Evolutionary conservation across 1,140 invertebrate genomes (phyloP), one percentile per base, ranked within the genome.

Genomic region (Neodiprion fabricii): DNA sequence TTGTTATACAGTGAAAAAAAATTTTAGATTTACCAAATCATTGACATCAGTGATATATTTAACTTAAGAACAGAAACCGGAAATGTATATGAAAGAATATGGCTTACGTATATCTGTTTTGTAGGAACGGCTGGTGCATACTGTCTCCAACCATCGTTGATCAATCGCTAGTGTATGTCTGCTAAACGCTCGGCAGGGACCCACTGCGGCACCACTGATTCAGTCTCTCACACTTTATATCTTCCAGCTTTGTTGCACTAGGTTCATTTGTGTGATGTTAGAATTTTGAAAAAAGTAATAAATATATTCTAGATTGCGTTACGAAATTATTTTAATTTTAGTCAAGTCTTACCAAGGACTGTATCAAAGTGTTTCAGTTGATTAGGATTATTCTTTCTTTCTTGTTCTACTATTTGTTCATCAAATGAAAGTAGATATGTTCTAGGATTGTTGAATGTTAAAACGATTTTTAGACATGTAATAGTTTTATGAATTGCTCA

Each of bases 91-190:
- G 40, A 23, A 69, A 12, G 67, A 47, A 23, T 69, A 47, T 69
- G 67, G 67, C 67, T 69, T 69, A 69, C 23, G 67, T 69, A 11
- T 69, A 47, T 69, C 67, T 69, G 67, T 69, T 69, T 69, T 69
- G 40, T 69, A 69, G 67, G 67, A 69, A 69, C 23, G 17, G 67
- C 67, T 47, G 67, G 67, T 69, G 67, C 40, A 69, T 69, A 69
- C 67, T 69, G 67, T 47, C 67, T 47, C 17, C 21, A 12, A 69
- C 67, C 7, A 23, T 69, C 67, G 21, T 69, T 69, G 67, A 69
- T 69, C 67, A 47, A 69, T 69, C 40, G 21, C 67, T 69, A 69
- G 67, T 69, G 67, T 47, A 47, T 69, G 67, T 69, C 67, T 11
- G 40, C 67, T 69, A 47, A 21, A 47, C 67, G 40, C 8, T 23